phyloP scores from a whole-genome alignment of 1,140 invertebrate genomes.

The Hermetia illucens region DNA sequence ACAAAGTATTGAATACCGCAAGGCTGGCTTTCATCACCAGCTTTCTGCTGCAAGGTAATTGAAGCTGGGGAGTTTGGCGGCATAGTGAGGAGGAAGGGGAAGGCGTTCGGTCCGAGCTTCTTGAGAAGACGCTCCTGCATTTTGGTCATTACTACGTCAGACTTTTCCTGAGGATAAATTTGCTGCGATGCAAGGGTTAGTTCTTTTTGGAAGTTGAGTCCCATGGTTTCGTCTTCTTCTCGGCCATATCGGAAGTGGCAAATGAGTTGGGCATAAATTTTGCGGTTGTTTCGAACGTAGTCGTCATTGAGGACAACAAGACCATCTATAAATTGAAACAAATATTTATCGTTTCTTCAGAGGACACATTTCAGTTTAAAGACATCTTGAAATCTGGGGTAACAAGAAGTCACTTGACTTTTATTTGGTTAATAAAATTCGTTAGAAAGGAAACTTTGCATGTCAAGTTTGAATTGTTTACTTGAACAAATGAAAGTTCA shows the following conservation, averaged over 20 bases:
- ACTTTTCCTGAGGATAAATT: constrained; percentile 52
- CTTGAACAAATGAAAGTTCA: too few species aligned
- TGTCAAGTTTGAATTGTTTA: too few species aligned
- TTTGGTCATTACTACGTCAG: constrained; percentile 33
- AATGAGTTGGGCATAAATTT: constrained; percentile 82
- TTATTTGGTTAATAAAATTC: too few species aligned
- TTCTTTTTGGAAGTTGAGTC: constrained; percentile 91
- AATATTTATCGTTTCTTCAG: too few species aligned
- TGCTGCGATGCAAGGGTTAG: constrained; percentile 71
- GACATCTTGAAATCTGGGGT: too few species aligned
- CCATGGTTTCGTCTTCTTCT: constrained; percentile 93
- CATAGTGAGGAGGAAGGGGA: constrained; percentile 72
- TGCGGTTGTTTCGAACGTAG: constrained; percentile 60
- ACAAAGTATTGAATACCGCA: constrained; percentile 76
- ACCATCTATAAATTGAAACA: constrained; percentile 61
- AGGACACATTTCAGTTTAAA: too few species aligned
- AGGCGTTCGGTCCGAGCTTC: constrained; percentile 76
- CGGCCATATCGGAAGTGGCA: constrained; percentile 92
- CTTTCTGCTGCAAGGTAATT: constrained; percentile 61
- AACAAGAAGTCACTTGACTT: too few species aligned
- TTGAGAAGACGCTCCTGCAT: constrained; percentile 72
- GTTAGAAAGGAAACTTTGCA: too few species aligned
- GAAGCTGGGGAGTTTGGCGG: constrained; percentile 69
- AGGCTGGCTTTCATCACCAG: constrained; percentile 75
- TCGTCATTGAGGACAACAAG: constrained; percentile 78